Conservation (phyloP, 2,797 vertebrate species). For the Staurois parvus region DNA sequence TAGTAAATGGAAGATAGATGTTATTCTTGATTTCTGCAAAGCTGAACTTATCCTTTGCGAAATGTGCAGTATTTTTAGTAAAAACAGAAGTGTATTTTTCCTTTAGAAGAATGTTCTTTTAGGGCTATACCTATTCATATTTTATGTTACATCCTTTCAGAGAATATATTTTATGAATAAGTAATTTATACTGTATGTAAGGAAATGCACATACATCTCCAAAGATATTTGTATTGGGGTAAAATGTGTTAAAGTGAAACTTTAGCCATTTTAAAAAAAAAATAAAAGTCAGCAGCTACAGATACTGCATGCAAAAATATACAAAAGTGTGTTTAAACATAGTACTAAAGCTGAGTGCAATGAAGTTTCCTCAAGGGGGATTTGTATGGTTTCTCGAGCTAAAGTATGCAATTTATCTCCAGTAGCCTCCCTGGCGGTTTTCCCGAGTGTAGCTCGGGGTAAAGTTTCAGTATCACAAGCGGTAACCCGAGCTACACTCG, state of each 20-base stretch:
- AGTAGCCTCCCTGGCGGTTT: too few relatives aligned
- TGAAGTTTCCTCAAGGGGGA: too few relatives aligned
- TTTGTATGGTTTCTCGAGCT: too few relatives aligned
- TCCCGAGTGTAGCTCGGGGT: too few relatives aligned
- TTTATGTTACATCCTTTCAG: slow-evolving; percentile 2
- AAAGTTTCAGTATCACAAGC: too few relatives aligned
- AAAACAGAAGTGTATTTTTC: not conserved
- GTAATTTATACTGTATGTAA: slow-evolving; percentile 1
- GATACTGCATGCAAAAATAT: too few relatives aligned
- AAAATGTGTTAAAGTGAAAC: not conserved
- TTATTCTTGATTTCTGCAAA: not conserved
- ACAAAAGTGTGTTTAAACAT: too few relatives aligned
- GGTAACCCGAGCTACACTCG: too few relatives aligned
- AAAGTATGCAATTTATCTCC: too few relatives aligned
- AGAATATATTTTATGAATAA: slow-evolving; percentile 18
- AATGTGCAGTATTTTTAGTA: not conserved
- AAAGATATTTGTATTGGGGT: not conserved
- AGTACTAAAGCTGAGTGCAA: too few relatives aligned
- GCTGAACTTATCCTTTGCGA: not conserved
- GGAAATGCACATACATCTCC: not conserved
- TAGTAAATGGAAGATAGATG: slow-evolving; percentile 16
- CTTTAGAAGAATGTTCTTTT: not conserved
- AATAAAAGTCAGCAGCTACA: too few relatives aligned
- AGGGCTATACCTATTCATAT: not conserved
- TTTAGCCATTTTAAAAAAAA: too few relatives aligned